phyloP scores from a whole-genome alignment of 2,888 invertebrate species.

The Leucozona laternaria region DNA sequence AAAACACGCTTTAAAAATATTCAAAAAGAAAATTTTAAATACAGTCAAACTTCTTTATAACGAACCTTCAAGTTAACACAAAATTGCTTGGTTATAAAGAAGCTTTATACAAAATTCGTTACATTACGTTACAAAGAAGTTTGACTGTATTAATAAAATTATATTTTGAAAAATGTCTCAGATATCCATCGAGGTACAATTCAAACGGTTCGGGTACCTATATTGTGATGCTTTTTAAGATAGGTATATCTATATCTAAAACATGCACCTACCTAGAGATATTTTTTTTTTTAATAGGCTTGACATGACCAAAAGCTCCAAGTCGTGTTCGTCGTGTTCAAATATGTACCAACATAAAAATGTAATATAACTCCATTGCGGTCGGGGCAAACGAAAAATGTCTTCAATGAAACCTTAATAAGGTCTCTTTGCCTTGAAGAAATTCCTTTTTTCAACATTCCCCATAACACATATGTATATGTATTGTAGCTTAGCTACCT shows the following conservation, averaged over 20 bases:
- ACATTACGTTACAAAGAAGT: too few relatives aligned
- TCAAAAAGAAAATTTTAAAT: too few relatives aligned
- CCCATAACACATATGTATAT: not conserved
- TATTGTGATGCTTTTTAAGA: too few relatives aligned
- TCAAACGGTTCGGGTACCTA: too few relatives aligned
- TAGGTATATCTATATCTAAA: not conserved
- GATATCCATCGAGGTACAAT: too few relatives aligned
- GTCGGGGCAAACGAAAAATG: not conserved
- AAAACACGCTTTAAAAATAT: too few relatives aligned
- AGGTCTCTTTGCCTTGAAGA: conserved; percentile 48
- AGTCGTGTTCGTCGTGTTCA: conserved; percentile 14
- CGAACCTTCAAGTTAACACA: too few relatives aligned
- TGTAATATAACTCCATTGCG: conserved; percentile 1
- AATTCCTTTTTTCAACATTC: conserved; percentile 6
- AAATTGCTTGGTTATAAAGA: too few relatives aligned
- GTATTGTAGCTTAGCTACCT: not conserved
- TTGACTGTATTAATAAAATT: too few relatives aligned
- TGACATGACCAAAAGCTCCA: not conserved
- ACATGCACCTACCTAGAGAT: not conserved
- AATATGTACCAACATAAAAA: conserved; percentile 16
- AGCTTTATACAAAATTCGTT: too few relatives aligned
- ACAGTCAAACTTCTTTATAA: too few relatives aligned
- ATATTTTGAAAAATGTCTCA: too few relatives aligned
- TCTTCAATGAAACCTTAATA: conserved; percentile 55
- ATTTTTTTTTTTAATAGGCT: not conserved